Base-by-base conservation (phyloP, 2,797 vertebrate genomes). In the Hephaestus fuliginosus region DNA sequence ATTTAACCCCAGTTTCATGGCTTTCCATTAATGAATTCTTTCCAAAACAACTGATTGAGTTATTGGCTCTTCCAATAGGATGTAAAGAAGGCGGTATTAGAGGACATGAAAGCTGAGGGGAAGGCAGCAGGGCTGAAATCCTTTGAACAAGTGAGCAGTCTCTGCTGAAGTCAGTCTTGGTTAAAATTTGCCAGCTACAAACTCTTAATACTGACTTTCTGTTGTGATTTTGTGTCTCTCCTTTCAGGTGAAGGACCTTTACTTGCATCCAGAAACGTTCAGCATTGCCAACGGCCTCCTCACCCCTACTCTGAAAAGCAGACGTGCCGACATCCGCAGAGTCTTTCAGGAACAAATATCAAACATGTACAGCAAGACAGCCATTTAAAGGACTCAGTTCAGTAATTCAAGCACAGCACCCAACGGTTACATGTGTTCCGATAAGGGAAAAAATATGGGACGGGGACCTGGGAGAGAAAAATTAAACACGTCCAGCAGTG, bases 291-390 rank as follows among this genome's bases (percentile, higher is more conserved):
- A 96, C 55, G 96, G 96, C 69, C 96, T 96, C 41, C 95, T 96
- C 70, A 96, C 96, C 0, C 96, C 96, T 5, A 96, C 96, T 15
- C 90, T 96, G 84, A 96, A 96, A 86, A 96, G 93, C 36, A 88
- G 93, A 68, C 95, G 96, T 0, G 52, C 86, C 0, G 95, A 96
- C 80, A 94, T 96, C 86, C 93, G 91, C 46, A 90, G 76, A 30
- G 81, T 86, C 72, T 96, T 96, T 76, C 92, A 95, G 76, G 90
- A 95, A 80, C 95, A 96, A 82, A 94, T 96, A 82, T 51, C 87
- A 14, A 92, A 48, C 78, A 95, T 96, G 93, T 96, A 96, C 95
- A 91, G 83, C 81, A 94, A 93, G 88, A 90, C 84, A 0, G 25
- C 86, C 39, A 41, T 88, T 73, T 95, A 92, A 88, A 78, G 60